phyloP scores from a whole-genome alignment of 2,797 vertebrate species.

The Champsocephalus gunnari region DNA sequence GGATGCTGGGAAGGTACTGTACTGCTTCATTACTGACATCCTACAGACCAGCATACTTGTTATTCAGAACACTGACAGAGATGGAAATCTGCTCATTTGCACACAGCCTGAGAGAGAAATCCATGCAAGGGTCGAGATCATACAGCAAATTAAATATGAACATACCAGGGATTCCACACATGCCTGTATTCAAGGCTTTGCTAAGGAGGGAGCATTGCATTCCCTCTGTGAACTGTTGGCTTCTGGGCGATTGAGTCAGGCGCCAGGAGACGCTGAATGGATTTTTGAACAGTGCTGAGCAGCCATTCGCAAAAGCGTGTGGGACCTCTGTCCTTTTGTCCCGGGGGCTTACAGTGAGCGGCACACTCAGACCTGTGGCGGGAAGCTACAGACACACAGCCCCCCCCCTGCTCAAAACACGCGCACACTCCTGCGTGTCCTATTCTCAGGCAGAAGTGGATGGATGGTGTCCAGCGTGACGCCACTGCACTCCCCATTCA shows the following conservation, averaged over 20 bases:
- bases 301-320: slow-evolving; percentile 80
- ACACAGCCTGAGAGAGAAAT: slow-evolving; percentile 20
- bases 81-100: slow-evolving; percentile 46
- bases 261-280: slow-evolving; percentile 69
- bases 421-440: slow-evolving; percentile 72
- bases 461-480: slow-evolving; percentile 84
- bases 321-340: slow-evolving; percentile 84
- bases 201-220: slow-evolving; percentile 40
- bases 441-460: slow-evolving; percentile 82
- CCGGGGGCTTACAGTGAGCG: slow-evolving; percentile 79
- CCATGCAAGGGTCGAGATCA: slow-evolving; percentile 30
- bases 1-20: slow-evolving; percentile 87
- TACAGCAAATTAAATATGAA: slow-evolving; percentile 29
- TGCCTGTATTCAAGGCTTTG: slow-evolving; percentile 55
- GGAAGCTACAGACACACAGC: slow-evolving; percentile 75
- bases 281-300: slow-evolving; percentile 80
- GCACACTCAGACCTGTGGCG: slow-evolving; percentile 71
- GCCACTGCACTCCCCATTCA: slow-evolving; percentile 78
- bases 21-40: slow-evolving; percentile 30
- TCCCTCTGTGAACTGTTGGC: slow-evolving; percentile 33
- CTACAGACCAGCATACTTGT: slow-evolving; percentile 1
- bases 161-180: slow-evolving; percentile 61
- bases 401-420: slow-evolving; percentile 64
- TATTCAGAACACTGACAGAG: slow-evolving; percentile 30
- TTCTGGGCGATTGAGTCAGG: slow-evolving; percentile 61